Conservation (phyloP, 2,113 vertebrate genomes). For the Irena cyanogastra region DNA sequence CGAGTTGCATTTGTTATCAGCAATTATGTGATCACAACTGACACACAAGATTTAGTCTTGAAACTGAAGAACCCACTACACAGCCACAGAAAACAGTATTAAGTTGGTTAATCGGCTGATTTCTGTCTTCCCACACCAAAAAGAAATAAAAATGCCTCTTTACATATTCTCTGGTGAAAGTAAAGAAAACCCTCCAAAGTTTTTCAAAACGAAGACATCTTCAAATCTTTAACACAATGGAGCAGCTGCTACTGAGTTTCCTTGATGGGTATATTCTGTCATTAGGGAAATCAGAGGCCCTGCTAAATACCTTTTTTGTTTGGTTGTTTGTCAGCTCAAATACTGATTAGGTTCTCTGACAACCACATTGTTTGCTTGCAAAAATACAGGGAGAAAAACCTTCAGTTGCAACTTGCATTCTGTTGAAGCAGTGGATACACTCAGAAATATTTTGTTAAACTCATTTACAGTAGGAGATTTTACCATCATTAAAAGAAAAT, state of each 20-base stretch:
- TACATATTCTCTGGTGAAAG: conserved; percentile 30
- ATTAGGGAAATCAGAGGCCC: conserved; percentile 66
- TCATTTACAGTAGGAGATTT: neutral
- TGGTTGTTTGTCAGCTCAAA: conserved; percentile 63
- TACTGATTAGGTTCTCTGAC: conserved; percentile 57
- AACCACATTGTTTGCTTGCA: conserved; percentile 55
- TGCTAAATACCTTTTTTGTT: conserved; percentile 63
- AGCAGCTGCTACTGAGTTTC: conserved; percentile 49
- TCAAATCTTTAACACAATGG: conserved; percentile 54
- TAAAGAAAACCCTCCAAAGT: conserved; percentile 21
- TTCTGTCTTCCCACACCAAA: neutral
- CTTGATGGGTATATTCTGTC: conserved; percentile 56
- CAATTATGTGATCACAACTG: neutral
- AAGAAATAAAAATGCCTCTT: conserved; percentile 21
- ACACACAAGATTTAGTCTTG: neutral
- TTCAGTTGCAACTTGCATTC: conserved; percentile 7
- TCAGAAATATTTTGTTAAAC: conserved; percentile 23
- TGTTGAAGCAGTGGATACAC: neutral
- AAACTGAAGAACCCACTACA: neutral
- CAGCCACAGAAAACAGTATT: conserved; percentile 17
- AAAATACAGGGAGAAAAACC: conserved; percentile 37
- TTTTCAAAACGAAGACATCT: conserved; percentile 50
- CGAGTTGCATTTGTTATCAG: neutral
- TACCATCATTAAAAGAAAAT: neutral
- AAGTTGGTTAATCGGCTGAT: conserved; percentile 1